Percentiles rank a stretch among this genome's conserved stretches.
Evolutionary conservation across 2,888 invertebrate genomes (phyloP).

Genomic region (Eupithecia abbreviata): DNA sequence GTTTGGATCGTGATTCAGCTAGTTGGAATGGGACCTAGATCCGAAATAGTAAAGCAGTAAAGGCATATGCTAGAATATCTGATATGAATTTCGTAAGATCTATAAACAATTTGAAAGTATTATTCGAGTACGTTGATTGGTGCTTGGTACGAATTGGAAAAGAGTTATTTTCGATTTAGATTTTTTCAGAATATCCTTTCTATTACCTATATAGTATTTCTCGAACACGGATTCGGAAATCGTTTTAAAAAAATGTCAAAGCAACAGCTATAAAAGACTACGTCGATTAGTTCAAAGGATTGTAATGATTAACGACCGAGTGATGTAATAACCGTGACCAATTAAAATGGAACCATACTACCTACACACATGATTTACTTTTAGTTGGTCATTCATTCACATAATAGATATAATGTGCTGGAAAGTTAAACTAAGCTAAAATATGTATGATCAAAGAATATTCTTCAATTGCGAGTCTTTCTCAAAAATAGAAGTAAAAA

Average conservation of each 20-base stretch:
- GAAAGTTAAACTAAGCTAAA: not conserved
- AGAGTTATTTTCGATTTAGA: not conserved
- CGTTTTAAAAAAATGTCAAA: conserved; percentile 10
- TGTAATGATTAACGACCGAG: conserved; percentile 45
- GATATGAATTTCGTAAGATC: conserved; percentile 13
- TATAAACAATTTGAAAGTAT: not conserved
- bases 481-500: no score
- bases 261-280: conserved; percentile 10
- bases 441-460: no score
- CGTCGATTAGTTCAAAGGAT: conserved; percentile 37
- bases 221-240: conserved; percentile 8
- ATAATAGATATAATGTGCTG: not conserved
- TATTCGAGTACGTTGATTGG: not conserved
- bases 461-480: no score
- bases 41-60: conserved; percentile 28
- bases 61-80: conserved; percentile 19
- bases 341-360: conserved; percentile 38
- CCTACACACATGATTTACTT: conserved; percentile 29
- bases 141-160: not conserved
- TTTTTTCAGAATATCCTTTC: not conserved
- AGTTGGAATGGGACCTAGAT: conserved; percentile 36
- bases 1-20: conserved; percentile 30
- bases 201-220: no score
- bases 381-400: conserved; percentile 21
- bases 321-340: conserved; percentile 47